Conservation (phyloP, 1,140 invertebrate genomes). For the Eumeta japonica region DNA sequence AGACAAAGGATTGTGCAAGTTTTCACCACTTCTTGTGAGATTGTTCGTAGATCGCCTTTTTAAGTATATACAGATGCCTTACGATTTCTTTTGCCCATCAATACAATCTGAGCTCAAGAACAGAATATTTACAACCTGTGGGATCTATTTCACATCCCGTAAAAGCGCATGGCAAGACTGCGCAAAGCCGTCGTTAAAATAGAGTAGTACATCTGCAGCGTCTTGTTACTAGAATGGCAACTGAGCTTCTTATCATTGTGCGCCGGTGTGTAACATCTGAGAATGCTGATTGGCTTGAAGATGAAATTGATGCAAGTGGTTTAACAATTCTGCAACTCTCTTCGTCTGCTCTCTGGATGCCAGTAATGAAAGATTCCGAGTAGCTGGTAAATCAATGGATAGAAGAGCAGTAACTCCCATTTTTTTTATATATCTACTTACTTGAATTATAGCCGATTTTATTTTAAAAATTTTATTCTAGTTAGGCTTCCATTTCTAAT, state of each 20-base stretch:
- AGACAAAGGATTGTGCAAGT: no score
- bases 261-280: constrained; percentile 14
- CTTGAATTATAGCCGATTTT: constrained; percentile 7
- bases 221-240: constrained; percentile 13
- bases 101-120: no score
- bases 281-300: constrained; percentile 9
- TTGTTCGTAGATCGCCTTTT: constrained; percentile 11
- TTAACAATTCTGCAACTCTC: constrained; percentile 16
- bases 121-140: no score
- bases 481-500: no score
- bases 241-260: constrained; percentile 16
- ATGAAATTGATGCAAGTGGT: constrained; percentile 12
- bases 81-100: no score
- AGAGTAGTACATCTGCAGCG: constrained; percentile 13
- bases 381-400: constrained; percentile 9
- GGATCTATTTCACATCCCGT: constrained; percentile 15
- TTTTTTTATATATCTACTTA: constrained; percentile 9
- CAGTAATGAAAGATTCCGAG: constrained; percentile 8
- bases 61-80: constrained; percentile 3
- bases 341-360: constrained; percentile 12
- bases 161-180: constrained; percentile 15
- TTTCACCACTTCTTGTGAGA: no score
- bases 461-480: no score
- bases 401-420: constrained; percentile 9
- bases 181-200: constrained; percentile 12